A percentile compares a stretch with the other conserved stretches of the same genome.
phyloP scores from a whole-genome alignment of 37 sponge, comb jelly and placozoan genomes.

The Tethya wilhelma region DNA sequence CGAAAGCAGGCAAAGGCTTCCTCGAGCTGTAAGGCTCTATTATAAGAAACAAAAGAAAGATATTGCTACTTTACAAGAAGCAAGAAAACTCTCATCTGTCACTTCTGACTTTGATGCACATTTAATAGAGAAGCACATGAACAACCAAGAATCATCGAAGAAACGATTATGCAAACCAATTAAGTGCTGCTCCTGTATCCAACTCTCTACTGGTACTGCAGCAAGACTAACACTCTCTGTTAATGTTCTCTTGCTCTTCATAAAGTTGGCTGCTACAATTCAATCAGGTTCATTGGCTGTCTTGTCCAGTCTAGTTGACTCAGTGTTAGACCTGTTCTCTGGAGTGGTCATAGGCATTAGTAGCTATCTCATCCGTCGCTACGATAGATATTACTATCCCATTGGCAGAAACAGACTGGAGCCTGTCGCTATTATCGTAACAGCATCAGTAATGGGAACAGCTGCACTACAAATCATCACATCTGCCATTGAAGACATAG shows the following conservation, averaged over 20 bases:
- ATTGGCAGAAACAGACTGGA: constrained; percentile 54
- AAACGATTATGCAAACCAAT: no score
- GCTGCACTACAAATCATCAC: constrained; percentile 62
- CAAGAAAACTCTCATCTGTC: constrained; percentile 11
- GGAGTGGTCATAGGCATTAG: constrained; percentile 39
- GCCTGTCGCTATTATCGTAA: constrained; percentile 58
- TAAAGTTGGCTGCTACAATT: constrained; percentile 45
- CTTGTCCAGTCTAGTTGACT: constrained; percentile 61
- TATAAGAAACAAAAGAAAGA: constrained; percentile 36
- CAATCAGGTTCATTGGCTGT: constrained; percentile 61
- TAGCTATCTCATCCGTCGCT: constrained; percentile 32
- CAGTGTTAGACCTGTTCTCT: constrained; percentile 65
- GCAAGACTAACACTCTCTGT: constrained; percentile 45
- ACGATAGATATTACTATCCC: constrained; percentile 50
- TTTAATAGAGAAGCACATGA: background rate
- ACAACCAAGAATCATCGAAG: background rate
- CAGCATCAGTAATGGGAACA: constrained; percentile 69
- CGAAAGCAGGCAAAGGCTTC: background rate
- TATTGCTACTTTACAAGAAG: constrained; percentile 16
- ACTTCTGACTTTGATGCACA: background rate
- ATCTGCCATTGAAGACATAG: constrained; percentile 32
- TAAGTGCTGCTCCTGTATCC: background rate
- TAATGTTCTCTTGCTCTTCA: constrained; percentile 46
- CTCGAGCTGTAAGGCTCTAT: constrained; percentile 28
- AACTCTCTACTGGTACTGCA: constrained; percentile 33